phyloP scores from a whole-genome alignment of 2,888 invertebrate species.

The Tuta absoluta region DNA sequence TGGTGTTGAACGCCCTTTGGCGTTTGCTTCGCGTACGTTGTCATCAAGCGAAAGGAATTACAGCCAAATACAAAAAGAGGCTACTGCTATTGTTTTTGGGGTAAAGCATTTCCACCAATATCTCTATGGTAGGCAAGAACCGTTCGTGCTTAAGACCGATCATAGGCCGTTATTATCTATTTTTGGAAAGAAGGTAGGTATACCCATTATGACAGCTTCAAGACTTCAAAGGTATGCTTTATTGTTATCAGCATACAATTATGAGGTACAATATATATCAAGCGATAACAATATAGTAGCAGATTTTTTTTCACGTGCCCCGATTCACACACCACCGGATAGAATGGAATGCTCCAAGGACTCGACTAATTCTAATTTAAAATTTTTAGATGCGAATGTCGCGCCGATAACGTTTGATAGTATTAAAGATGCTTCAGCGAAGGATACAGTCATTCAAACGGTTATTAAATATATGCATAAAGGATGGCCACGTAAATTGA shows the following conservation, averaged over 20 bases:
- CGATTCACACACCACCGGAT: no score
- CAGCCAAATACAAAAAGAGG: conserved; percentile 37
- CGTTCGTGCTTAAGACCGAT: conserved; percentile 1
- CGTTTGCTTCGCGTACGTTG: conserved; percentile 1
- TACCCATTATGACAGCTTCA: background rate
- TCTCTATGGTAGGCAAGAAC: conserved; percentile 27
- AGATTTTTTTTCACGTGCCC: conserved; percentile 10
- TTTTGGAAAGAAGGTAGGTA: background rate
- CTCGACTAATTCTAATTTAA: background rate
- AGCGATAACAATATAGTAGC: conserved; percentile 12
- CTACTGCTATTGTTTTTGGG: conserved; percentile 34
- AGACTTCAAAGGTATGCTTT: conserved; percentile 27
- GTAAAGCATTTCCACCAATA: conserved; percentile 37
- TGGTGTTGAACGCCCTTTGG: background rate
- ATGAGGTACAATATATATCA: background rate
- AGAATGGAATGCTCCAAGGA: no score
- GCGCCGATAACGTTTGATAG: background rate
- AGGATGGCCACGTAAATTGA: conserved; percentile 28
- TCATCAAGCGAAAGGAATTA: conserved; percentile 31
- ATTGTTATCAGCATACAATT: conserved; percentile 34
- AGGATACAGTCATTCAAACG: no score
- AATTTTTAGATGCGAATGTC: background rate
- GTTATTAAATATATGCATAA: conserved; percentile 20
- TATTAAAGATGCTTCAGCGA: background rate
- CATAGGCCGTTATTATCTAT: conserved; percentile 5